phyloP scores from a whole-genome alignment of 2,113 vertebrate genomes.

The Apteryx owenii region DNA sequence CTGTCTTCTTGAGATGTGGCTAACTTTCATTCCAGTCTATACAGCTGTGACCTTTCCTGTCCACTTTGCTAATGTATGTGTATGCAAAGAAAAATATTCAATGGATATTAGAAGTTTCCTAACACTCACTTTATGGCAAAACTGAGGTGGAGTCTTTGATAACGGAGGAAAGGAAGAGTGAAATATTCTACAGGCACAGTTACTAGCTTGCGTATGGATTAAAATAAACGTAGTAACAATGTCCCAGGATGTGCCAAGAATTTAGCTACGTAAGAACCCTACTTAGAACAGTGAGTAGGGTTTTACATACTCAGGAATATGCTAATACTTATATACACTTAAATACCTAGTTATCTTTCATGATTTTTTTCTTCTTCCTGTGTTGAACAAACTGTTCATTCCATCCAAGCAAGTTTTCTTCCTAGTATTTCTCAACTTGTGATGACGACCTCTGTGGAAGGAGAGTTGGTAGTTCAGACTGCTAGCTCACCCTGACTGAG shows the following conservation, averaged over 20 bases:
- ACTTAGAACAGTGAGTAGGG: background rate
- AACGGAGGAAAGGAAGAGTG: background rate
- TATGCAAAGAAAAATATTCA: background rate
- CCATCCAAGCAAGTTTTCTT: background rate
- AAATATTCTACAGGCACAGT: background rate
- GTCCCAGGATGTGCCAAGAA: background rate
- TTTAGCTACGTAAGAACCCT: background rate
- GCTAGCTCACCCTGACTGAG: rapidly evolving
- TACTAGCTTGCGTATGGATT: background rate
- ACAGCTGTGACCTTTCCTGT: background rate
- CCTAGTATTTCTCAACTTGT: background rate
- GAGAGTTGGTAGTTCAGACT: rapidly evolving
- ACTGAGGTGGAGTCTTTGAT: background rate
- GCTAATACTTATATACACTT: background rate
- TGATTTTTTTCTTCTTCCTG: background rate
- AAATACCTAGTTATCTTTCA: background rate
- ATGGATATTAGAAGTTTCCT: background rate
- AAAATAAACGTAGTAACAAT: background rate
- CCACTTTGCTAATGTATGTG: rapidly evolving
- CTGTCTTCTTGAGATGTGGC: background rate
- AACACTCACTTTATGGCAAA: rapidly evolving
- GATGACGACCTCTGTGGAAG: background rate
- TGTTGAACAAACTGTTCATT: background rate
- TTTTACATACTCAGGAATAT: background rate
- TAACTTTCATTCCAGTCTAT: background rate